These are phyloP conservation scores for Halcyon malimbica DNA, from an alignment of 2,113 vertebrate genomes.

Conservation along the genomic window DNA sequence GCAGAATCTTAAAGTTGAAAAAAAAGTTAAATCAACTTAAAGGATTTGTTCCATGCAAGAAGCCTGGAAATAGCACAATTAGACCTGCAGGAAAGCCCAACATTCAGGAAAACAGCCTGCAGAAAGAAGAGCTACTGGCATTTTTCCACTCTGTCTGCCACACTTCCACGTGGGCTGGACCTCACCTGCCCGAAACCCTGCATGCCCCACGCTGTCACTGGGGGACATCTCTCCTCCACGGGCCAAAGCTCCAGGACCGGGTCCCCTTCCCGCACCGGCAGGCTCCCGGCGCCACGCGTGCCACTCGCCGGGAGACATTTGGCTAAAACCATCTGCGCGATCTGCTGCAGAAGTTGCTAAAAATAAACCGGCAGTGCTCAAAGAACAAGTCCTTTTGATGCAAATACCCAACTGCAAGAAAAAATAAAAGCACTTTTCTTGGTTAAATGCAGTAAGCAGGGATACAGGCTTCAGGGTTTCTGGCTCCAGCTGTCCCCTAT, in stretches of 20 bases:
- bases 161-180: accelerated
- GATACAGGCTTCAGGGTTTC: background rate
- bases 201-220: accelerated
- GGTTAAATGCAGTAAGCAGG: accelerated
- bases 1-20: background rate
- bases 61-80: background rate
- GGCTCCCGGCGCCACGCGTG: background rate
- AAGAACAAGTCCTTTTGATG: background rate
- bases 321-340: slow-evolving; percentile 4
- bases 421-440: background rate
- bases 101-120: background rate
- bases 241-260: accelerated
- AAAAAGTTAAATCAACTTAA: accelerated
- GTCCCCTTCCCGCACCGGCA: background rate
- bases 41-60: accelerated
- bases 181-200: background rate
- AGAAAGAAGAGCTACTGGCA: background rate
- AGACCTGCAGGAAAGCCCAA: background rate
- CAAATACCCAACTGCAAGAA: background rate
- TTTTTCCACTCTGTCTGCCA: background rate
- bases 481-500: background rate
- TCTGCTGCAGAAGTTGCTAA: slow-evolving; percentile 37
- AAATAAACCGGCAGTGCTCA: slow-evolving; percentile 6
- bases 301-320: background rate
- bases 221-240: accelerated